These are phyloP conservation scores for Sandelia bainsii DNA, from an alignment of 2,797 vertebrate genomes.

Conservation along the genomic window DNA sequence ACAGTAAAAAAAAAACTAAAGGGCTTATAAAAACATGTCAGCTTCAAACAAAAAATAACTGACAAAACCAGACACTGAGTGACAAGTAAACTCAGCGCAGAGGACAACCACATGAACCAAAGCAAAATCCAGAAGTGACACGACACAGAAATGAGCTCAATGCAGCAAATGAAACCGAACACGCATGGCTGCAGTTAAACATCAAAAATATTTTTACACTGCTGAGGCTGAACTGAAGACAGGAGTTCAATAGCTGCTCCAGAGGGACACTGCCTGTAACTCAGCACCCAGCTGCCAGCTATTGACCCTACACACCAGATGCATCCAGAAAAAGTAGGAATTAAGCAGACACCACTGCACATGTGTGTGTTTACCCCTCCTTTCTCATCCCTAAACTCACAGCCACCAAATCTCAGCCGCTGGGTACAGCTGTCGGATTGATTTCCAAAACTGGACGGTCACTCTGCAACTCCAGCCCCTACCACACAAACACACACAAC, in stretches of 20 bases:
- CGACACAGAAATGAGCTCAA: constrained; percentile 8
- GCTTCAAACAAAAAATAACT: constrained; percentile 4
- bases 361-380: constrained; percentile 15
- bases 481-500: constrained; percentile 48
- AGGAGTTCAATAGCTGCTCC: constrained; percentile 61
- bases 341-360: constrained; percentile 24
- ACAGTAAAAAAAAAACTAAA: background rate
- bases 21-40: background rate
- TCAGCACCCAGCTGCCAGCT: constrained; percentile 71
- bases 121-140: background rate
- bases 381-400: constrained; percentile 55
- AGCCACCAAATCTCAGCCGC: constrained; percentile 62
- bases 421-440: constrained; percentile 66
- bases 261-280: constrained; percentile 65
- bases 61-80: constrained; percentile 3
- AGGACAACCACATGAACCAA: background rate
- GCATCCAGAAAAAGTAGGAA: constrained; percentile 39
- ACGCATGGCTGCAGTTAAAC: constrained; percentile 42
- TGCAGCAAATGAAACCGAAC: constrained; percentile 41
- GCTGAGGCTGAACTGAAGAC: constrained; percentile 50
- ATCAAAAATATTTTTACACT: constrained; percentile 67
- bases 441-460: constrained; percentile 73
- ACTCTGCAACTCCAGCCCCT: constrained; percentile 48
- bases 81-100: background rate
- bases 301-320: constrained; percentile 71